Evolutionary conservation across 2,797 vertebrate species (phyloP), one percentile per base, ranked within the genome.

Genomic region (Sebastes trivittatus): DNA sequence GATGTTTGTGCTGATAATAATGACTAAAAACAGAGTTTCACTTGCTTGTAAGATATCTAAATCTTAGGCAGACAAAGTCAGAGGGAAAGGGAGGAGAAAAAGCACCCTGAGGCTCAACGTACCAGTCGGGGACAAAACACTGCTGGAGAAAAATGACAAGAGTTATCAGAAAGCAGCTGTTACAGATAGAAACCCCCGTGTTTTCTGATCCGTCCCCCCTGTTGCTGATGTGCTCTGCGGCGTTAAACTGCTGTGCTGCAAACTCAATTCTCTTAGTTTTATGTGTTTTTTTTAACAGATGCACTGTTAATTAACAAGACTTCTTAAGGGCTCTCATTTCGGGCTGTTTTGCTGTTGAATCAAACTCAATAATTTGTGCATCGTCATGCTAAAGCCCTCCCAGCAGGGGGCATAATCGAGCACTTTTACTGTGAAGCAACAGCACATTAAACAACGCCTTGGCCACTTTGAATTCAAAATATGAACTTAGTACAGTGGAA

Each of bases 91-190:
- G 23, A 14, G 9, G 80, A 61, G 78, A 58, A 30, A 14, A 63
- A 83, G 72, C 36, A 80, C 29, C 83, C 75, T 0, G 34, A 78
- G 80, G 77, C 71, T 1, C 23, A 34, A 25, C 3, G 10, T 30
- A 77, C 9, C 81, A 80, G 72, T 34, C n/a, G 10, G 67, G 71
- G 27, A 81, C 54, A 77, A 78, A 83, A 84, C 46, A 58, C 61
- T 46, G 79, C 75, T 52, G 80, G 55, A 69, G 78, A 25, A 54
- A 59, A 78, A 81, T 60, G 34, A 25, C 22, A 13, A 38, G 70
- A 62, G 62, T 80, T 87, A 73, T 88, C 72, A 81, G 49, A 79
- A 80, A 84, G 71, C 73, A 30, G 71, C 66, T 60, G 75, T 54
- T 78, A 23, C 60, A 71, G 63, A 76, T 67, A 30, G 10, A 71